Evolutionary conservation across 2,113 vertebrate genomes (phyloP), one percentile per base, ranked within the genome.

Genomic region (Heterotis niloticus): DNA sequence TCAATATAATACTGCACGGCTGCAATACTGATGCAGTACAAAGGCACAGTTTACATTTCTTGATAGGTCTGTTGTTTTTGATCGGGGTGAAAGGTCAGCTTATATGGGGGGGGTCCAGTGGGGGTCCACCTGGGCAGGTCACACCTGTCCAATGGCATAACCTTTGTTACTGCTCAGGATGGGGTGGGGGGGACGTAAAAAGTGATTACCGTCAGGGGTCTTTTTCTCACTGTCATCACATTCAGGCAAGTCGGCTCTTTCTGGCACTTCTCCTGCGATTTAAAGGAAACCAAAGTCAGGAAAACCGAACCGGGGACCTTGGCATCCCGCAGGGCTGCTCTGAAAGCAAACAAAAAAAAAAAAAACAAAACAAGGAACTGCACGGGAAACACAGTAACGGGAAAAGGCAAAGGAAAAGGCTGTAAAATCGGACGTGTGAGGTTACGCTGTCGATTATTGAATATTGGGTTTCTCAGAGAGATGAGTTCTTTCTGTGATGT

Each of bases 231-330:
- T 88, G 78, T 91, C 88, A 85, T 91, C 91, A 87, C 87, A 90
- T 73, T 91, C 88, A 72, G 88, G 79, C 70, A 90, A 87, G 78
- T 89, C 90, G 82, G 64, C 88, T 51, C 88, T 87, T 76, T 93
- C 89, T 81, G 90, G 89, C 83, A 92, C 86, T 81, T 94, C 89
- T 86, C 90, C 94, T 95, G 84, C 79, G 81, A 87, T 78, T 76
- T 69, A 82, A 79, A 86, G 72, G 60, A 85, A 79, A 77, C n/a
- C 13, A 75, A 91, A 89, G 78, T 54, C 84, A 70, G 44, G 59
- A 59, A 75, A 59, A 29, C 73, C 56, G 60, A 57, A 52, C 62
- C 56, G 54, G 57, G 59, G 24, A 11, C 59, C 11, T 66, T 66
- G 5, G 23, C 23, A 28, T n/a, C 11, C 20, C 62, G 16, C 29